Percentiles rank a stretch among this genome's conserved stretches.
These are phyloP conservation scores for Diorhabda carinulata DNA, from an alignment of 1,140 invertebrate genomes.

Conservation along the genomic window DNA sequence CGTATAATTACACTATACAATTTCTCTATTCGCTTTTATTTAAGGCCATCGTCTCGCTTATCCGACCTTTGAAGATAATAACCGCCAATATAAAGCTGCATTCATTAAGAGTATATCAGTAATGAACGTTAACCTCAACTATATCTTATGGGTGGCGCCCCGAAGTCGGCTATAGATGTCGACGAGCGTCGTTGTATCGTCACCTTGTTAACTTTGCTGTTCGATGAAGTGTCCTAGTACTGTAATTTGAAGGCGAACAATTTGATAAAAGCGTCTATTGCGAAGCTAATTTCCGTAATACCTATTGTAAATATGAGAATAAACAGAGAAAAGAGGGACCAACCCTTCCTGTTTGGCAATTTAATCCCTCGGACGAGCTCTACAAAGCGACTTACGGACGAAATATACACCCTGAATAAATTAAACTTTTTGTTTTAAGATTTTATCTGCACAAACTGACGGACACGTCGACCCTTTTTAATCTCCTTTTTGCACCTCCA, in stretches of 20 bases:
- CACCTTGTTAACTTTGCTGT: slow-evolving; percentile 11
- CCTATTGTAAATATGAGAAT: slow-evolving; percentile 24
- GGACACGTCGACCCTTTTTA: slow-evolving; percentile 27
- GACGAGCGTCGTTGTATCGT: background rate
- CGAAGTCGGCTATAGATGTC: background rate
- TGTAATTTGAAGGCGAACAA: slow-evolving; percentile 15
- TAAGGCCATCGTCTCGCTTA: too few relatives aligned
- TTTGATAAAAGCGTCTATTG: slow-evolving; percentile 17
- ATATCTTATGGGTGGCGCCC: background rate
- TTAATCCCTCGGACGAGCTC: slow-evolving; percentile 25
- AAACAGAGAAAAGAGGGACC: slow-evolving; percentile 22
- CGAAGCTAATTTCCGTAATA: slow-evolving; percentile 30
- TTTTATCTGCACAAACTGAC: slow-evolving; percentile 27
- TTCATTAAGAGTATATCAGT: background rate
- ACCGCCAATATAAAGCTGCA: background rate
- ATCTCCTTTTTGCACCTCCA: slow-evolving; percentile 25
- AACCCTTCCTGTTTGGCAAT: slow-evolving; percentile 32
- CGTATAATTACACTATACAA: too few relatives aligned
- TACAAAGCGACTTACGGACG: slow-evolving; percentile 29
- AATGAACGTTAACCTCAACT: background rate
- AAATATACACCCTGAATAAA: slow-evolving; percentile 31
- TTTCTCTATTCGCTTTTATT: too few relatives aligned
- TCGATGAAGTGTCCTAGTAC: slow-evolving; percentile 6
- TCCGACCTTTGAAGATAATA: background rate
- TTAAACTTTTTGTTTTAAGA: slow-evolving; percentile 37